A percentile compares a stretch with the other conserved stretches of the same genome.
Conservation (phyloP, 1,140 invertebrate genomes). For the Augochlora pura region DNA sequence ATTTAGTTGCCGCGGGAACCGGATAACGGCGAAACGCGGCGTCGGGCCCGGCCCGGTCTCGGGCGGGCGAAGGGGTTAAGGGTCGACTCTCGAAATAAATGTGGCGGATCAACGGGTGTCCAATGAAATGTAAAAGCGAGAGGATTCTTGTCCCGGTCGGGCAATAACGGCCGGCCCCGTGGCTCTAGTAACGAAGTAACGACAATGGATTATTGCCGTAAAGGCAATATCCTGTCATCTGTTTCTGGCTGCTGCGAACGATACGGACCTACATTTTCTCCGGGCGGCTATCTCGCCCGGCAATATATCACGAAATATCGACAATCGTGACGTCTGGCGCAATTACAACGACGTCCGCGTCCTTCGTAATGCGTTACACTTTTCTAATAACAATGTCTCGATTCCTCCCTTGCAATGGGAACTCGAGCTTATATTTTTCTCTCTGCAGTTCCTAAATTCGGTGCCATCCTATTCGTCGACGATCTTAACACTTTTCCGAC, state of each 20-base stretch:
- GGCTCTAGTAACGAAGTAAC: conserved; percentile 23
- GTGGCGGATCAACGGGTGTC: neutral
- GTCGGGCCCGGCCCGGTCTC: no score
- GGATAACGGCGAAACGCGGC: no score
- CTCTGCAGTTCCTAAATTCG: no score
- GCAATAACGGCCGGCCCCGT: conserved; percentile 17
- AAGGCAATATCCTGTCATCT: conserved; percentile 38
- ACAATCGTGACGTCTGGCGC: conserved; percentile 11
- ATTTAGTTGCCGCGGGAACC: no score
- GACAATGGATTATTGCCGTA: conserved; percentile 45
- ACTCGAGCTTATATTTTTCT: neutral
- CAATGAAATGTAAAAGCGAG: conserved; percentile 23
- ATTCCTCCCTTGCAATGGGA: neutral
- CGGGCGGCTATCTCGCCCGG: neutral
- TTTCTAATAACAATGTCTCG: neutral
- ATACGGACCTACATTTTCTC: conserved; percentile 25
- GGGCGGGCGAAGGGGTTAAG: neutral
- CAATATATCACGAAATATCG: conserved; percentile 32
- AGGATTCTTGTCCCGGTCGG: neutral
- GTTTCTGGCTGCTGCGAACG: conserved; percentile 16
- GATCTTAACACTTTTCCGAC: no score
- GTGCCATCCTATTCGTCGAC: no score
- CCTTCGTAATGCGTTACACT: neutral
- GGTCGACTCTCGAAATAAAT: neutral
- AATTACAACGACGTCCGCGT: conserved; percentile 17